phyloP scores from a whole-genome alignment of 2,888 invertebrate species.

The Campaea margaritaria region DNA sequence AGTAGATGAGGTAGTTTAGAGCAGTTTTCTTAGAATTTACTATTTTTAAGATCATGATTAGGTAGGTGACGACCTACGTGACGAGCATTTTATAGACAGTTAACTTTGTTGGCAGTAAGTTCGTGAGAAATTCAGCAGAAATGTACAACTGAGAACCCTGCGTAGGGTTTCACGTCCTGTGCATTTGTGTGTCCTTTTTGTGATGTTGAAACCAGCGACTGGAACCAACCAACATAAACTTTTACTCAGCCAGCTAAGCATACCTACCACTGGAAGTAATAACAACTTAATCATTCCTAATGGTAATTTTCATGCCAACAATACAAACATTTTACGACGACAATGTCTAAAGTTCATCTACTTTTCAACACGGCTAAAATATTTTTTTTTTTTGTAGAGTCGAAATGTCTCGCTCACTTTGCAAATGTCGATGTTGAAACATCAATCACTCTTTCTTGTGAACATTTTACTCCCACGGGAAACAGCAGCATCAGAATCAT shows the following conservation, averaged over 20 bases:
- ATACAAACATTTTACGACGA: slow-evolving; percentile 2
- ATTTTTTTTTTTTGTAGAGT: slow-evolving; percentile 44
- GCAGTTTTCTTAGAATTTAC: too few relatives aligned
- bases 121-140: too few relatives aligned
- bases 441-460: slow-evolving; percentile 69
- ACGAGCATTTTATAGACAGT: neutral
- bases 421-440: slow-evolving; percentile 65
- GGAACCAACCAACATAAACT: too few relatives aligned
- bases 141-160: too few relatives aligned
- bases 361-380: slow-evolving; percentile 8
- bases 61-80: neutral
- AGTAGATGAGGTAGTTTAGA: slow-evolving; percentile 5
- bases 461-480: slow-evolving; percentile 39
- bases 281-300: slow-evolving; percentile 1
- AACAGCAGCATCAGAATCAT: neutral
- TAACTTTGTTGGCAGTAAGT: too few relatives aligned
- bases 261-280: neutral
- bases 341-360: slow-evolving; percentile 3
- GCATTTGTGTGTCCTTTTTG: too few relatives aligned
- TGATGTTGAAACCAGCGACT: too few relatives aligned
- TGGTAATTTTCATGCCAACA: neutral
- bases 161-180: too few relatives aligned
- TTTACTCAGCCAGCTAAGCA: too few relatives aligned
- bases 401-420: slow-evolving; percentile 61
- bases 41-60: neutral